These are phyloP conservation scores for Periophthalmodon schlosseri DNA, from an alignment of 2,113 vertebrate species.

Conservation along the genomic window DNA sequence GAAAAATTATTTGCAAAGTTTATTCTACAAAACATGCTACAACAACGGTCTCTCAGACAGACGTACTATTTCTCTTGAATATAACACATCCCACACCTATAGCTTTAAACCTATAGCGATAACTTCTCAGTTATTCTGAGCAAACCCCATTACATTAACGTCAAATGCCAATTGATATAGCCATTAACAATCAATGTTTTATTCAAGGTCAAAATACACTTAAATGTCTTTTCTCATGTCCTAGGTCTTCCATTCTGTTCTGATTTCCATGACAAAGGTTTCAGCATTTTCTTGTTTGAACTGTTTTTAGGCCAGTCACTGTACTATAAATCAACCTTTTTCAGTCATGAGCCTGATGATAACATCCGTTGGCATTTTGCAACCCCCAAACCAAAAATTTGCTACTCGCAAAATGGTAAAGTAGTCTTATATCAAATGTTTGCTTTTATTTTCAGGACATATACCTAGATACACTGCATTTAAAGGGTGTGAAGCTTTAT, in stretches of 20 bases:
- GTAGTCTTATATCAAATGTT: no score
- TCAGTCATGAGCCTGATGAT: no score
- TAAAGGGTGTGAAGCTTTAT: no score
- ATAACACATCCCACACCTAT: background rate
- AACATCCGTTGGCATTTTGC: no score
- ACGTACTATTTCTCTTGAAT: background rate
- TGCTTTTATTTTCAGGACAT: no score
- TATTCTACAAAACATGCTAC: no score
- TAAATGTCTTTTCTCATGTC: conserved; percentile 19
- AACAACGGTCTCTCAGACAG: background rate
- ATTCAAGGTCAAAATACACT: background rate
- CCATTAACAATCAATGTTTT: background rate
- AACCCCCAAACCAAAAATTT: no score
- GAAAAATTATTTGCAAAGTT: no score
- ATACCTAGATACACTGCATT: no score
- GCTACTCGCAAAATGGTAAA: no score
- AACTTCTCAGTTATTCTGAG: background rate
- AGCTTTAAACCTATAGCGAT: no score
- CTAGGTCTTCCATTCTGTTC: conserved; percentile 1
- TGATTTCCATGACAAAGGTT: conserved; percentile 35
- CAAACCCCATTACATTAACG: background rate
- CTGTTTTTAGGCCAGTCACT: conserved; percentile 40
- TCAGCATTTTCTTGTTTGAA: conserved; percentile 53
- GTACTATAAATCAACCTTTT: background rate
- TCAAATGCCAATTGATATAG: background rate